Evolutionary conservation across 2,113 vertebrate species (phyloP), one percentile per base, ranked within the genome.

Genomic region (Hydropotes inermis): DNA sequence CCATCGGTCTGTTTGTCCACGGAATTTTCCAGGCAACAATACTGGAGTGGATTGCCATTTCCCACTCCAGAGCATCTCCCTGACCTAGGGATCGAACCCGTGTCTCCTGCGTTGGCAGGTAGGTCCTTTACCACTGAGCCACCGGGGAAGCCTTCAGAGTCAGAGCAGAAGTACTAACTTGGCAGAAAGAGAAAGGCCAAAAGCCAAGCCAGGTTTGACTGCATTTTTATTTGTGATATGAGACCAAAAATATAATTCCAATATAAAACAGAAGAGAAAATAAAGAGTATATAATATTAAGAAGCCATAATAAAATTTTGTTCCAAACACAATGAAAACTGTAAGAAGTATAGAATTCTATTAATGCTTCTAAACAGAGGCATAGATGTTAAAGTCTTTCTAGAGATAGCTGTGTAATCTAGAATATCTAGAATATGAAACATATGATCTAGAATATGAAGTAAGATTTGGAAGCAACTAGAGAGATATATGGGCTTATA

Each of bases 181-280:
- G 33, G 6, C 36, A 89, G 27, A 17, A 93, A 64, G 23, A 70
- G 19, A 85, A 95, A 93, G 60, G 12, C 17, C 33, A 70, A 90
- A 94, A 87, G 39, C 7, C 58, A 16, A 90, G 19, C 13, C 19
- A 76, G 17, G 50, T 85, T 64, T 43, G 9, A 89, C 52, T 25
- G 60, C 79, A 30, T 50, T 7, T 81, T 74, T 70, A 58, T 60
- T 84, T 87, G 61, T 94, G 33, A 74, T 58, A 47, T 64, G 76
- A 16, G 12, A n/a, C 36, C 47, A 43, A 93, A 97, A 91, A 54
- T n/a, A 54, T 27, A 92, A 92, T 47, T 87, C 4, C 21, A 58
- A 84, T 60, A 87, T 36, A 64, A 91, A 33, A 55, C 23, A 96
- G 17, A 78, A 93, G 21, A 43, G 11, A 95, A 96, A 95, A 94